Evolutionary conservation across 2,113 vertebrate species (phyloP).

Genomic region (Pyxicephalus adspersus): DNA sequence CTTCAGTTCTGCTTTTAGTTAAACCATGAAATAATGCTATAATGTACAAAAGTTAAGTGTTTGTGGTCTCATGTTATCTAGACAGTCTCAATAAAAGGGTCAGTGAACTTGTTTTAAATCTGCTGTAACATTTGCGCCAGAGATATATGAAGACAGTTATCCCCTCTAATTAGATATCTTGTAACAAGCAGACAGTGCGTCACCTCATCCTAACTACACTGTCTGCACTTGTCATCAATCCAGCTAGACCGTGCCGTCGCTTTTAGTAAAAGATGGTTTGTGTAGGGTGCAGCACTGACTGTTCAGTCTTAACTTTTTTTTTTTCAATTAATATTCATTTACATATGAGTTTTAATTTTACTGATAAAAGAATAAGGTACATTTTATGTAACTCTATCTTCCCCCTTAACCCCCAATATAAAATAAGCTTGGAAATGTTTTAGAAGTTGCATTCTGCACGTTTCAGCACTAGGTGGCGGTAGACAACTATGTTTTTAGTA

Average conservation of each 20-base stretch:
- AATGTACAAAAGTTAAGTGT: no score
- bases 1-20: no score
- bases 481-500: constrained; percentile 14
- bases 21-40: no score
- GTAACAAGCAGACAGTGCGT: constrained; percentile 5
- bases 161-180: constrained; percentile 2
- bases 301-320: background rate
- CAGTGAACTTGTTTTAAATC: no score
- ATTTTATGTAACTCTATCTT: no score
- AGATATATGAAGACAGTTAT: no score
- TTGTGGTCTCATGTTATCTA: no score
- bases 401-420: no score
- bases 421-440: background rate
- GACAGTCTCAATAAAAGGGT: no score
- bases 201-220: background rate
- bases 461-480: constrained; percentile 37
- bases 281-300: background rate
- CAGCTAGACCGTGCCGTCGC: background rate
- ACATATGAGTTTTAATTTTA: background rate
- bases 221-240: background rate
- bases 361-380: background rate
- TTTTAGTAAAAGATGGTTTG: background rate
- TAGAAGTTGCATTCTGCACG: background rate
- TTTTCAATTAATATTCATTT: background rate
- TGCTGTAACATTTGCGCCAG: no score